Base-by-base conservation (phyloP, 2,888 invertebrate species). In the Lysandra bellargus region DNA sequence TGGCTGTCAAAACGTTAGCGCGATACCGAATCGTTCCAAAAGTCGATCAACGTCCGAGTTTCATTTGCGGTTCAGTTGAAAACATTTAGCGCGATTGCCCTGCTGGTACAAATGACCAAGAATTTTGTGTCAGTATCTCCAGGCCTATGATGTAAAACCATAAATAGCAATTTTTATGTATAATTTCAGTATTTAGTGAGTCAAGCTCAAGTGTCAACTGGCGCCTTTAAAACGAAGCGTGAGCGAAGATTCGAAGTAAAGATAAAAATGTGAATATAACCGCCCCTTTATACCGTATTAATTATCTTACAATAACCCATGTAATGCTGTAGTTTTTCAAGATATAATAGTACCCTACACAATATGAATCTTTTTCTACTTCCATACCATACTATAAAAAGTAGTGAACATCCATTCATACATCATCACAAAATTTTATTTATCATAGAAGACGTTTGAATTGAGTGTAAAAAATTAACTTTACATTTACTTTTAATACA, bases 401-500 rank as follows among this genome's bases (percentile, higher is more conserved):
- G 2, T 49, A 49, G 9, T 57, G 14, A 57, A 14, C 14, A 53
- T 57, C 17, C 57, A 57, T 57, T 57, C 57, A 57, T 14, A 17
- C 57, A 57, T 17, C 57, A 3, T 57, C 57, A 57, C 17, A 17
- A 57, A 57, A 57, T 57, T 57, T 57, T 57, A 57, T 57, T 17
- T 57, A 57, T 57, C 14, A 17, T 57, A 57, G 57, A 57, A 57
- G 57, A 57, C 57, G 17, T 17, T 57, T 17, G 4, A 57, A 57
- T 57, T 49, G 9, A 49, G 57, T 57, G 57, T 57, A 57, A 57
- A 53, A 53, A 57, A 17, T 57, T 14, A 57, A 57, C 9, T 37
- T 69, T 33, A 69, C 1, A 69, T 69, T 69, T 69, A 69, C 61
- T 30, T 64, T 64, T 33, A 69, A 69, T 69, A 69, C 33, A 69